phyloP scores from a whole-genome alignment of 1,140 invertebrate genomes.

The Zaprionus kolodkinae region DNA sequence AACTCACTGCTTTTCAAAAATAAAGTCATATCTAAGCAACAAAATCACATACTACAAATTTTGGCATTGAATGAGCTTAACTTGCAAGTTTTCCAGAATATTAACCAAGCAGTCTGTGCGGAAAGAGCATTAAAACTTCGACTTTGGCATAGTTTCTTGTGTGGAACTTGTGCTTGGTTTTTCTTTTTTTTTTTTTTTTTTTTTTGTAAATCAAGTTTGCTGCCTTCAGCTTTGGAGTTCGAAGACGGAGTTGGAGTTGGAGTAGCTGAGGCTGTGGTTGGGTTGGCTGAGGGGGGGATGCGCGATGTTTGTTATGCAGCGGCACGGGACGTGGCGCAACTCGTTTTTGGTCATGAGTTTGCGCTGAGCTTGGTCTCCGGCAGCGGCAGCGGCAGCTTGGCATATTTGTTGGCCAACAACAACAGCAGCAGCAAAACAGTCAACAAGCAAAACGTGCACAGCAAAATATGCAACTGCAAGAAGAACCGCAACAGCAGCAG shows the following conservation, averaged over 20 bases:
- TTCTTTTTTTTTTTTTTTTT: not conserved
- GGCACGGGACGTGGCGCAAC: slow-evolving; percentile 68
- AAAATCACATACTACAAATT: not conserved
- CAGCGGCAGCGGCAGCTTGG: slow-evolving; percentile 47
- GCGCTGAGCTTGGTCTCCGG: slow-evolving; percentile 26
- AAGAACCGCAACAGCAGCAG: slow-evolving; percentile 44
- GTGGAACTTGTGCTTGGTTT: slow-evolving; percentile 15
- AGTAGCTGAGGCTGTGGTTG: not conserved
- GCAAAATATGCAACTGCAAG: slow-evolving; percentile 58
- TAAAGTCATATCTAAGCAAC: not conserved
- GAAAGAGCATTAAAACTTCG: slow-evolving; percentile 60
- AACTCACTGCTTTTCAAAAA: too few relatives aligned
- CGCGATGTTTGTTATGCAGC: slow-evolving; percentile 74
- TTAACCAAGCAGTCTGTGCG: slow-evolving; percentile 28
- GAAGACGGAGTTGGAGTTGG: not conserved
- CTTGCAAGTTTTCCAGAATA: slow-evolving; percentile 11
- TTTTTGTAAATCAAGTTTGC: slow-evolving; percentile 78
- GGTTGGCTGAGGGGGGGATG: slow-evolving; percentile 31
- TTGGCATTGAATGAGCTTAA: not conserved
- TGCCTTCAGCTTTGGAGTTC: slow-evolving; percentile 44
- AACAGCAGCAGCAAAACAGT: slow-evolving; percentile 29
- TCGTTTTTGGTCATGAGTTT: slow-evolving; percentile 58
- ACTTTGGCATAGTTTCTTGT: slow-evolving; percentile 33
- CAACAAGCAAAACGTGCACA: slow-evolving; percentile 56
- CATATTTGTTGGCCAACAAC: slow-evolving; percentile 71